These are phyloP conservation scores for Lycocerus yunnanus DNA, from an alignment of 2,888 invertebrate species.

Conservation along the genomic window DNA sequence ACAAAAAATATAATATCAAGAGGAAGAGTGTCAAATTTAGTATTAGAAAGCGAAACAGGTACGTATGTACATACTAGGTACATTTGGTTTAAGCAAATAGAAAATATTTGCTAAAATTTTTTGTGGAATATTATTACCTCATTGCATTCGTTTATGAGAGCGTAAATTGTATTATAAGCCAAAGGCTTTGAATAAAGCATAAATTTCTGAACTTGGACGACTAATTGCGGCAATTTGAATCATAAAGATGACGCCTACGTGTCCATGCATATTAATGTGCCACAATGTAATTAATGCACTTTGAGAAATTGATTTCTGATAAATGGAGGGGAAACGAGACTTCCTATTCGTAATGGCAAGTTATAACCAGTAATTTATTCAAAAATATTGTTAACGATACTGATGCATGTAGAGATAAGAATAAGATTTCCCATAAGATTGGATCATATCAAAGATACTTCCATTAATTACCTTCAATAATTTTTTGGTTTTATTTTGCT, in stretches of 20 bases:
- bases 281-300: constrained; percentile 28
- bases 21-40: not conserved
- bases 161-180: not conserved
- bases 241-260: constrained; percentile 29
- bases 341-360: constrained; percentile 22
- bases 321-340: constrained; percentile 17
- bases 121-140: not conserved
- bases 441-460: constrained; percentile 13
- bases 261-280: constrained; percentile 28
- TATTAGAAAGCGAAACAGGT: not conserved
- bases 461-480: constrained; percentile 10
- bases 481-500: constrained; percentile 5
- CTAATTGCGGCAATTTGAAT: constrained; percentile 27
- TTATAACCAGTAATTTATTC: constrained; percentile 24
- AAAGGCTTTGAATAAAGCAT: constrained; percentile 15
- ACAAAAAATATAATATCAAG: not conserved
- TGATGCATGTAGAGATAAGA: constrained; percentile 19
- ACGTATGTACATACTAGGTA: too few species aligned
- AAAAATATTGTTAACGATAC: constrained; percentile 23
- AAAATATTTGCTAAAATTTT: not conserved
- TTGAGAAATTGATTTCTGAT: constrained; percentile 28
- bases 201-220: constrained; percentile 23
- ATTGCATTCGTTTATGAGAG: not conserved
- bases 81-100: not conserved
- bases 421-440: constrained; percentile 21